Percentiles rank a stretch among this genome's conserved stretches.
Evolutionary conservation across 2,888 invertebrate genomes (phyloP).

Genomic region (Dicyrtomina minuta): DNA sequence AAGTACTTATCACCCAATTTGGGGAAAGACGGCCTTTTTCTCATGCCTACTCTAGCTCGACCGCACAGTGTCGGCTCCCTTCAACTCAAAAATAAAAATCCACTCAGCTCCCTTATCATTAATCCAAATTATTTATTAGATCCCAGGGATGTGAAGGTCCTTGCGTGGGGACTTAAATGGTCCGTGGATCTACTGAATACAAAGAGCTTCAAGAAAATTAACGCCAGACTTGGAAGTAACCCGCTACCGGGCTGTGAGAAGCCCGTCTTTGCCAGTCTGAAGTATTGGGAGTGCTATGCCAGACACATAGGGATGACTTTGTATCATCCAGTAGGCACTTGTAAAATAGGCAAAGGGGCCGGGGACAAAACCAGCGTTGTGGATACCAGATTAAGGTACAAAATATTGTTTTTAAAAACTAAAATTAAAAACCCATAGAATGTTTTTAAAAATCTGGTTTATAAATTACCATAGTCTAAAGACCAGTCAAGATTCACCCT

Average conservation of each 20-base stretch:
- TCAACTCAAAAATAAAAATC: constrained; percentile 37
- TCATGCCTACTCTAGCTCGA: constrained; percentile 32
- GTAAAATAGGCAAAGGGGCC: constrained; percentile 11
- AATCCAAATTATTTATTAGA: constrained; percentile 44
- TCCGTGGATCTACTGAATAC: background rate
- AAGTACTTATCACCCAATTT: constrained; percentile 24
- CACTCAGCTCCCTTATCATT: constrained; percentile 37
- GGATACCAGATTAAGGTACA: constrained; percentile 17
- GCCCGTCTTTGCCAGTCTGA: constrained; percentile 15
- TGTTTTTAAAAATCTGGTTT: background rate
- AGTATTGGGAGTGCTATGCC: constrained; percentile 31
- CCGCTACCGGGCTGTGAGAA: constrained; percentile 25
- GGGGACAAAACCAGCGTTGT: constrained; percentile 7
- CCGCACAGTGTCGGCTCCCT: constrained; percentile 41
- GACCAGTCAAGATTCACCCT: no score
- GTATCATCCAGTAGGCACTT: constrained; percentile 29
- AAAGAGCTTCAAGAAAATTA: constrained; percentile 8
- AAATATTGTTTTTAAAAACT: no score
- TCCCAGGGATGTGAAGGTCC: constrained; percentile 36
- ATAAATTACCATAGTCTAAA: no score
- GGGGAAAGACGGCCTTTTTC: constrained; percentile 39
- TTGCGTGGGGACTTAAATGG: constrained; percentile 34
- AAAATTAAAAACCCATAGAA: no score
- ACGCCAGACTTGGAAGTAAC: background rate
- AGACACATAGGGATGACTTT: constrained; percentile 27